Base-by-base conservation (phyloP, 2,113 vertebrate genomes). In the Willisornis vidua region DNA sequence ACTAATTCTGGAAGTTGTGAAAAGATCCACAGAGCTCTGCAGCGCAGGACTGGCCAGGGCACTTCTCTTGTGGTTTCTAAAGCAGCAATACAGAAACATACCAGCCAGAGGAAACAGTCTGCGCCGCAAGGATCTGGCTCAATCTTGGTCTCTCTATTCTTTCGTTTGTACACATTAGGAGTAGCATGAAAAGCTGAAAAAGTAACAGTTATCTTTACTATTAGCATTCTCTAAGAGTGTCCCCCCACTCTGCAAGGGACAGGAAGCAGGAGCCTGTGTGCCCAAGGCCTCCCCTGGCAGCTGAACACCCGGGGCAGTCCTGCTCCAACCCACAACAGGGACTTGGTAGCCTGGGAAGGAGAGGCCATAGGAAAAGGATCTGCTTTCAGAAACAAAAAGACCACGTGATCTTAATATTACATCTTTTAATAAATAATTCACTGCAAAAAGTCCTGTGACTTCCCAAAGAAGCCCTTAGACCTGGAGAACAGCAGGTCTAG, bases 31-130 rank as follows among this genome's bases (percentile, higher is more conserved):
- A 39, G 43, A 43, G 43, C 13, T 55, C 82, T 31, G 63, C 63
- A 80, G 59, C 74, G 66, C n/a, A 48, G 12, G 43, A 45, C 7
- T 80, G 79, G 55, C 76, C 72, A 62, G 55, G 75, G 24, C 37
- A 49, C n/a, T 79, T 79, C 92, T 83, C 72, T 45, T 5, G 18
- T 12, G 80, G 77, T 91, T 81, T 70, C 70, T 55, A 75, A 78
- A 91, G 79, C 85, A 91, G 59, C 62, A 35, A 73, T 0, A 12
- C 79, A 76, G 90, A 77, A 85, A 97, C 97, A 0, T 96, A 99
- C 99, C 99, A 99, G 98, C 97, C 99, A 97, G 95, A 99, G 98
- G 97, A 99, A 99, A 97, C 99, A 99, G 97, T 99, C 98, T n/a
- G 96, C 92, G 19, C 99, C 99, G 41, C 99, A 99, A 3, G 99